Conservation (phyloP, 2,113 vertebrate species). For the Physeter macrocephalus region DNA sequence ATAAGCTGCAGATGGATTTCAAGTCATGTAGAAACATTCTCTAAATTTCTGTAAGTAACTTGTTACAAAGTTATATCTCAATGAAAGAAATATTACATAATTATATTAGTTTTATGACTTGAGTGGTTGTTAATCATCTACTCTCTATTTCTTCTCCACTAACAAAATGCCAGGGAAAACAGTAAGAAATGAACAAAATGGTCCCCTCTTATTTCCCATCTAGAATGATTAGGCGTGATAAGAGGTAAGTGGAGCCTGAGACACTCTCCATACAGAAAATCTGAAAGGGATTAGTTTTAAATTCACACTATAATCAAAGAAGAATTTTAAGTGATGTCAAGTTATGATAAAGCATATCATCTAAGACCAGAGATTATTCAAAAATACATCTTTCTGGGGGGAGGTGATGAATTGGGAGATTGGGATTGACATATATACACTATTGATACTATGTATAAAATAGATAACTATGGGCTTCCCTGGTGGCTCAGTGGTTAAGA, state of each 20-base stretch:
- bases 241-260: not conserved
- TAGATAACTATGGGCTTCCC: too few relatives aligned
- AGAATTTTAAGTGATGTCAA: not conserved
- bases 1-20: not conserved
- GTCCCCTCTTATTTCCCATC: not conserved
- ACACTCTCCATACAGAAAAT: not conserved
- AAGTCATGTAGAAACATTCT: not conserved
- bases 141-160: slow-evolving; percentile 17
- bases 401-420: too few relatives aligned
- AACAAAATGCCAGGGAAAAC: not conserved
- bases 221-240: not conserved
- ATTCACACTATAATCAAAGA: slow-evolving; percentile 1
- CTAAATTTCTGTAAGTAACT: not conserved
- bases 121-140: not conserved
- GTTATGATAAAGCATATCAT: not conserved
- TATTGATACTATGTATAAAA: too few relatives aligned
- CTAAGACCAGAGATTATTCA: not conserved
- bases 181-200: not conserved
- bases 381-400: not conserved
- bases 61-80: not conserved
- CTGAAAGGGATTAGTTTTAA: slow-evolving; percentile 10
- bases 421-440: too few relatives aligned
- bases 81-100: not conserved
- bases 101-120: not conserved
- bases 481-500: too few relatives aligned